Evolutionary conservation across 2,113 vertebrate genomes (phyloP), one percentile per base, ranked within the genome.

Genomic region (Tyto alba): DNA sequence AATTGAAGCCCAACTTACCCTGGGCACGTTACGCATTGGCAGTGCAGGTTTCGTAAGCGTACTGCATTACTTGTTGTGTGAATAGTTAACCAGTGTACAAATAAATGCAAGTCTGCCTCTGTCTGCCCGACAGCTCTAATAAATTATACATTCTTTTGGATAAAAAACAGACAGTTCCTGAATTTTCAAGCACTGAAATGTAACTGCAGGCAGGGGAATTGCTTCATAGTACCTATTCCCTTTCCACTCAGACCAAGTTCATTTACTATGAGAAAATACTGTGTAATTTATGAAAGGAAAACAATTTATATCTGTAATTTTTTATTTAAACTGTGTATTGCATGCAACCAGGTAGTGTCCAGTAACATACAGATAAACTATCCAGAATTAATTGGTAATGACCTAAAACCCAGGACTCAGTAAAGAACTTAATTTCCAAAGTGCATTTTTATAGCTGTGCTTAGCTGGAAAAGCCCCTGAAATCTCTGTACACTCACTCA

Each of bases 191-290:
- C 30, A 18, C 34, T 67, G 53, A 69, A 80, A 64, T 69, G 5
- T 62, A 76, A 43, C 57, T 38, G 20, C 18, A 13, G 25, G 8
- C 30, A 82, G 25, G 11, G 10, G 6, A 81, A 69, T 86, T 67
- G 10, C 26, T 4, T 93, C 45, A 67, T 43, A 78, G 69, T 69
- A 23, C 14, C 34, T 80, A 12, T 10, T 81, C 29, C 25, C 30
- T 82, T 74, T 88, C 26, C 48, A 64, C 14, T 93, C 32, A 38
- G 32, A 57, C 30, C 14, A 69, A 76, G 21, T 27, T 76, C 11
- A 43, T 90, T 92, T 96, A 88, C 83, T 90, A 91, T 32, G 53
- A 95, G 68, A 91, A 94, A 95, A 91, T 63, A 71, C 9, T 34
- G 7, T 40, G 16, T 66, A 48, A 36, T 29, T 94, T 89, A 68